Percentiles rank a stretch among this genome's conserved stretches.
Evolutionary conservation across 2,888 invertebrate genomes (phyloP).

Genomic region (Papilio demoleus): DNA sequence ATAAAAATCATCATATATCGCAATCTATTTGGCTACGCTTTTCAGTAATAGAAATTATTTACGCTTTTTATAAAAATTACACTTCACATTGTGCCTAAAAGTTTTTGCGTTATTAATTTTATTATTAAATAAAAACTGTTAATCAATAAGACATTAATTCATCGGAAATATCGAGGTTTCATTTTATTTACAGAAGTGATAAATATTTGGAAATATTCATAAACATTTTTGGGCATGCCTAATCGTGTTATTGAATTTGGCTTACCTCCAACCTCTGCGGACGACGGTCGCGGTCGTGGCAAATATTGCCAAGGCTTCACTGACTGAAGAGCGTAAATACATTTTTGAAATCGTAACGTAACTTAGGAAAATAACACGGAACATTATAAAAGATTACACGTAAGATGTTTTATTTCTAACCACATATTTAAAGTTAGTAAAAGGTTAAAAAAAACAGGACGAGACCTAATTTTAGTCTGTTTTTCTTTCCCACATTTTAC

Average conservation of each 20-base stretch:
- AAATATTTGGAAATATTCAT: conserved; percentile 46
- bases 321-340: conserved; percentile 44
- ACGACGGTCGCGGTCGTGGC: conserved; percentile 54
- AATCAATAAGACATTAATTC: too few relatives aligned
- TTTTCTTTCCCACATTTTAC: too few relatives aligned
- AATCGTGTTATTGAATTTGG: conserved; percentile 62
- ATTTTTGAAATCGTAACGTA: conserved; percentile 37
- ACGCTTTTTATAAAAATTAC: too few relatives aligned
- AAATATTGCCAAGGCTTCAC: conserved; percentile 57
- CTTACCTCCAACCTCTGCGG: conserved; percentile 58
- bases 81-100: too few relatives aligned
- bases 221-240: conserved; percentile 52
- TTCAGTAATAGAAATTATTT: too few relatives aligned
- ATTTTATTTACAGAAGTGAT: conserved; percentile 37
- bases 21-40: too few relatives aligned
- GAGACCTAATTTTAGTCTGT: too few relatives aligned
- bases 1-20: too few relatives aligned
- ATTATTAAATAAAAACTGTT: too few relatives aligned
- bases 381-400: conserved; percentile 11
- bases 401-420: background rate
- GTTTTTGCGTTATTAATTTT: too few relatives aligned
- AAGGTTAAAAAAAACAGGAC: too few relatives aligned
- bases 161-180: background rate
- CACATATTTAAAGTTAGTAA: too few relatives aligned
- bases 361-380: conserved; percentile 24